Evolutionary conservation across 2,113 vertebrate genomes (phyloP).

Genomic region (Ploceus nigricollis): DNA sequence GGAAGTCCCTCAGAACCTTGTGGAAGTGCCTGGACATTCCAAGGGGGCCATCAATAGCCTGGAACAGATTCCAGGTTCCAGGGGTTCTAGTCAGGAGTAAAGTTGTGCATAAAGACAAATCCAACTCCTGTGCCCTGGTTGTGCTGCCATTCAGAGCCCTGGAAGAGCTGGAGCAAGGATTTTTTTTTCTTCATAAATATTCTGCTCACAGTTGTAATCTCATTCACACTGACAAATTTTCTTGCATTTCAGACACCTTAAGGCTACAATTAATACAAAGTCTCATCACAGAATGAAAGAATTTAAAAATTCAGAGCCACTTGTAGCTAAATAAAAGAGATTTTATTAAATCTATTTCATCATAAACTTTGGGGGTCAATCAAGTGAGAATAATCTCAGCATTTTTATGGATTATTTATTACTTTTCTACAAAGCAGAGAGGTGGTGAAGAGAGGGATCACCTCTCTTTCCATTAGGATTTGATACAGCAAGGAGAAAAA

Average conservation of each 20-base stretch:
- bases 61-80: background rate
- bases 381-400: background rate
- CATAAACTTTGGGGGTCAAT: background rate
- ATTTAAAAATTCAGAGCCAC: background rate
- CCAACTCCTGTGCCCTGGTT: background rate
- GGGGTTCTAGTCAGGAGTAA: background rate
- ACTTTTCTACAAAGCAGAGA: background rate
- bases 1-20: background rate
- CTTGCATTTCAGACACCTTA: background rate
- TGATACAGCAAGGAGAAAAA: background rate
- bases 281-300: background rate
- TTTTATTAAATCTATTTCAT: background rate
- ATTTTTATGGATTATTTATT: background rate
- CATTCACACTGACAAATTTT: accelerated
- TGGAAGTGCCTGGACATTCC: background rate
- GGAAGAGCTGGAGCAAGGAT: background rate
- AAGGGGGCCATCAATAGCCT: background rate
- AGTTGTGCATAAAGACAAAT: background rate
- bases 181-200: background rate
- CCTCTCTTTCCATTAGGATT: background rate
- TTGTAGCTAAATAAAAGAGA: background rate
- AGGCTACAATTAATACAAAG: background rate
- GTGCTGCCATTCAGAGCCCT: background rate
- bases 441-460: background rate
- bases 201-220: background rate